Evolutionary conservation across 2,797 vertebrate genomes (phyloP), one percentile per base, ranked within the genome.

Genomic region (Smutsia temminckii): DNA sequence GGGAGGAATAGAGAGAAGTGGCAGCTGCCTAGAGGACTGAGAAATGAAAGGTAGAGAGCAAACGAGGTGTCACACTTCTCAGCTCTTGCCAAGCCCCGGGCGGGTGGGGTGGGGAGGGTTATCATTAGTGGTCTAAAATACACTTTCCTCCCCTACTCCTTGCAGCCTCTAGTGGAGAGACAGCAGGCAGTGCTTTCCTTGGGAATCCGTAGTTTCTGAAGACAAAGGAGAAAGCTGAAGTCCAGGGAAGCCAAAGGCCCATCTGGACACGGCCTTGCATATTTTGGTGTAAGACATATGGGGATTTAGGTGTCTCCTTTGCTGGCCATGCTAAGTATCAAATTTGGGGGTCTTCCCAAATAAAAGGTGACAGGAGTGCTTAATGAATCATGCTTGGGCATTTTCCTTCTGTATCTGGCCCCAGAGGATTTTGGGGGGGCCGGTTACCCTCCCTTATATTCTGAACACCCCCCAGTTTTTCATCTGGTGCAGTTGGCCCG

Each of bases 341-440:
- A 1, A 74, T 81, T 95, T 92, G 68, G 55, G 77, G 32, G n/a
- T 83, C 69, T 94, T 84, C 61, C 78, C 95, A 72, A 96, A 93
- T 42, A 72, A 72, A n/a, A 75, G 85, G 40, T 4, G 27, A 63
- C 61, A 25, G 34, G 64, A 71, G 64, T 94, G 42, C 72, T 90
- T 85, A 64, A 37, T 32, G 84, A 95, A 57, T 93, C 66, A 49
- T 40, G 29, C 18, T 68, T 74, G 88, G 69, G 66, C 40, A 18
- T 81, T 92, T 80, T 91, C 79, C 14, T 0, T 37, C 13, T 4
- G 2, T 93, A 49, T 95, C 10, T 86, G 83, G 78, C 11, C 6
- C 37, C 83, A 46, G 69, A 90, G 85, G 59, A 59, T 32, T 46
- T 91, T 85, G 32, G 5, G 23, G 23, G 91, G 74, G 1, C 40